Conservation (phyloP, 2,113 vertebrate genomes). For the Lutjanus erythropterus region DNA sequence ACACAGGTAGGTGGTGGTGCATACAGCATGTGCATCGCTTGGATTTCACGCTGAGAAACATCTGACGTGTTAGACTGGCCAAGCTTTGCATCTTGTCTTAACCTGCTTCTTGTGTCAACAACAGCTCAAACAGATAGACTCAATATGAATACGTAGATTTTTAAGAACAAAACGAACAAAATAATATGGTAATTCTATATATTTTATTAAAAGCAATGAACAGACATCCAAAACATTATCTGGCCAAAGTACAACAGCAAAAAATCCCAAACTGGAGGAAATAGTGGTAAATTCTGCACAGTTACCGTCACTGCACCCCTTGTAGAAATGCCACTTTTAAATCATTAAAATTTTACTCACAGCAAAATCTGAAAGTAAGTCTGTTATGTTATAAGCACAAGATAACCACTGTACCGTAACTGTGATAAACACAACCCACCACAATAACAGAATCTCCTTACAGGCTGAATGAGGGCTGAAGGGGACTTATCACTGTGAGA, state of each 20-base stretch:
- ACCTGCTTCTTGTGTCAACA: constrained; percentile 20
- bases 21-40: neutral
- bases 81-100: constrained; percentile 11
- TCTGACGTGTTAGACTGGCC: neutral
- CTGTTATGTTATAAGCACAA: neutral
- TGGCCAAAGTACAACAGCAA: constrained; percentile 46
- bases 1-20: neutral
- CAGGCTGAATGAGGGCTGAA: neutral
- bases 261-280: constrained; percentile 29
- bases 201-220: constrained; percentile 61
- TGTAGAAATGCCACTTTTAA: constrained; percentile 6
- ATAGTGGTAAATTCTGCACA: constrained; percentile 14
- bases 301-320: neutral
- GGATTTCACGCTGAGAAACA: constrained; percentile 23
- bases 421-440: neutral
- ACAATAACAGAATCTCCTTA: neutral
- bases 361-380: neutral
- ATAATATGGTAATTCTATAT: neutral
- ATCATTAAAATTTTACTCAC: neutral
- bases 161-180: neutral
- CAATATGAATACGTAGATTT: too few species aligned
- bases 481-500: neutral
- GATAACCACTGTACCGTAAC: neutral
- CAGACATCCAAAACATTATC: constrained; percentile 35
- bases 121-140: neutral